A percentile compares a stretch with the other conserved stretches of the same genome.
Conservation (phyloP, 2,797 vertebrate genomes). For the Gorsachius magnificus region DNA sequence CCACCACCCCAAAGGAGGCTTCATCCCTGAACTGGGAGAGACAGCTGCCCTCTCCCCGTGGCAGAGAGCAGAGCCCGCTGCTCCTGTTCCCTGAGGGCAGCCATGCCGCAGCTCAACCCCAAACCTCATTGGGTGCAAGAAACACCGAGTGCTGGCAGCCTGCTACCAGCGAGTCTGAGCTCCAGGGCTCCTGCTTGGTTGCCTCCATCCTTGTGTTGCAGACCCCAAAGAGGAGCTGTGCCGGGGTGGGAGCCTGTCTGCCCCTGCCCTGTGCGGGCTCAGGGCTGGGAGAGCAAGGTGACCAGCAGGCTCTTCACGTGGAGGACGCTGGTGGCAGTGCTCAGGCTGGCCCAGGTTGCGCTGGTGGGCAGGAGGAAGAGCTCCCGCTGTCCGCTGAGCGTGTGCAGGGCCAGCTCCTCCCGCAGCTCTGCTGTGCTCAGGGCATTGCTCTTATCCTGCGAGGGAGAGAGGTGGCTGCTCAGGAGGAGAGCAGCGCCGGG, state of each 20-base stretch:
- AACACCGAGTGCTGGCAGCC: background rate
- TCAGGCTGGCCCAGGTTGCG: constrained; percentile 73
- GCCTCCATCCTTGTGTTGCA: accelerated
- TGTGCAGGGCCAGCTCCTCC: constrained; percentile 81
- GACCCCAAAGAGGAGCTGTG: accelerated
- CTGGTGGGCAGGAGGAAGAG: constrained; percentile 84
- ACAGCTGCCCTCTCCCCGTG: accelerated
- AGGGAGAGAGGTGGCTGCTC: background rate
- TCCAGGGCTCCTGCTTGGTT: background rate
- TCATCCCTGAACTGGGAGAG: background rate
- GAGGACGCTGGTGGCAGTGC: constrained; percentile 75
- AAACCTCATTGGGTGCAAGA: background rate
- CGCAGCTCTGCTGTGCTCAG: constrained; percentile 79
- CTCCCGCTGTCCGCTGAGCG: constrained; percentile 70
- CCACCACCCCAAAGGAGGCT: background rate
- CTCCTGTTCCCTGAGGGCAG: background rate
- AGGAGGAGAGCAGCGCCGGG: background rate
- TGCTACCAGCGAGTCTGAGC: background rate
- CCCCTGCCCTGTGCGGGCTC: accelerated
- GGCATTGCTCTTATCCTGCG: constrained; percentile 83
- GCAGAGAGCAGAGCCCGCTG: background rate
- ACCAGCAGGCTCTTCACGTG: constrained; percentile 83
- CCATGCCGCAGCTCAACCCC: background rate
- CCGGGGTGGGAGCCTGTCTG: accelerated
- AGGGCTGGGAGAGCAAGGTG: constrained; percentile 77